These are phyloP conservation scores for Coryphaenoides rupestris DNA, from an alignment of 2,113 vertebrate species.

Conservation along the genomic window DNA sequence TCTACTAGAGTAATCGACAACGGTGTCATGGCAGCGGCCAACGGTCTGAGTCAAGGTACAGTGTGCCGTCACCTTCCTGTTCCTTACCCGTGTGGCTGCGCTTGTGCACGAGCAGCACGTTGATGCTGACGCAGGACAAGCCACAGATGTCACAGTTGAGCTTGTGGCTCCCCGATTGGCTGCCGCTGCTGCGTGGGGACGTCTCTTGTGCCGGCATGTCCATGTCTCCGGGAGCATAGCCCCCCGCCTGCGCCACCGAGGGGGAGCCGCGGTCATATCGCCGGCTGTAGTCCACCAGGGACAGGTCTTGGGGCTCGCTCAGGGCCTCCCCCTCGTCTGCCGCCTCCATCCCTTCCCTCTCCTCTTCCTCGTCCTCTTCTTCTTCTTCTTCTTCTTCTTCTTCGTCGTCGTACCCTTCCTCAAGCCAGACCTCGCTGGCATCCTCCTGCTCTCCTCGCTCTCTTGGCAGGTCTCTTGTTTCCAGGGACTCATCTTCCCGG, in stretches of 20 bases:
- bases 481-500: constrained; percentile 49
- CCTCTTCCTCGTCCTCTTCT: constrained; percentile 74
- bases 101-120: constrained; percentile 93
- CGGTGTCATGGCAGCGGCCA: not conserved
- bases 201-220: no score
- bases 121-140: constrained; percentile 91
- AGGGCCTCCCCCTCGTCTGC: constrained; percentile 69
- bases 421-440: constrained; percentile 47
- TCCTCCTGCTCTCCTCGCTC: constrained; percentile 50
- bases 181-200: constrained; percentile 60
- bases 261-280: constrained; percentile 74
- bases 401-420: constrained; percentile 72
- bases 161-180: constrained; percentile 66
- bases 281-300: constrained; percentile 65
- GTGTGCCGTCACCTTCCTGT: not conserved
- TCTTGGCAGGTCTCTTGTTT: constrained; percentile 45
- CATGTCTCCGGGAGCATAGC: constrained; percentile 13
- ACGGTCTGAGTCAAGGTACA: no score
- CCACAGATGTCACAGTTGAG: constrained; percentile 91
- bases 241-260: constrained; percentile 50
- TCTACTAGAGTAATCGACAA: not conserved
- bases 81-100: constrained; percentile 90
- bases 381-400: constrained; percentile 61
- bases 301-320: constrained; percentile 73
- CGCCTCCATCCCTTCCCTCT: constrained; percentile 37